phyloP scores from a whole-genome alignment of 2,797 vertebrate genomes.

The Pseudopleuronectes americanus region DNA sequence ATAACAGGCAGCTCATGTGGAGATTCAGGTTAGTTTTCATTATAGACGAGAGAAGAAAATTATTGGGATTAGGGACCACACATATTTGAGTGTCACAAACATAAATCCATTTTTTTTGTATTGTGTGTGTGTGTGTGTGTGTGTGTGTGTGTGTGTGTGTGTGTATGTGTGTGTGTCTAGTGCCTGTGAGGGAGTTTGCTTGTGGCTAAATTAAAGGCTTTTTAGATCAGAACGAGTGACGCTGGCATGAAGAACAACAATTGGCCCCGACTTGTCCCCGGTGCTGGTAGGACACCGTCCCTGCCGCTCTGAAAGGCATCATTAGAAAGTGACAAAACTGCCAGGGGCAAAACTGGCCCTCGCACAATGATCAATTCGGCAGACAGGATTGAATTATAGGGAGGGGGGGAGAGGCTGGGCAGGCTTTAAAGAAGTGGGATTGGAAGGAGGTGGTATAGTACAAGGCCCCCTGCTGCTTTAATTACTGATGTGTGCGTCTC shows the following conservation, averaged over 20 bases:
- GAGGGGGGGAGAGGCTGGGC: constrained; percentile 43
- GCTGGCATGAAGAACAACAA: constrained; percentile 67
- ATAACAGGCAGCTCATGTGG: too few relatives aligned
- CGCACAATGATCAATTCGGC: constrained; percentile 85
- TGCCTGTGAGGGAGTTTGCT: constrained; percentile 35
- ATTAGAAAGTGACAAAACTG: constrained; percentile 88
- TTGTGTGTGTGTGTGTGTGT: constrained; percentile 12
- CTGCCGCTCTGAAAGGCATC: constrained; percentile 78
- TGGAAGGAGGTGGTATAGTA: constrained; percentile 71
- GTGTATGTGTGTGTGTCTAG: constrained; percentile 12
- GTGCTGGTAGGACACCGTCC: constrained; percentile 66
- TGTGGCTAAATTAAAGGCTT: constrained; percentile 51
- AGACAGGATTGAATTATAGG: constrained; percentile 77
- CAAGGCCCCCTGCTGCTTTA: constrained; percentile 86
- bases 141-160: constrained; percentile 17
- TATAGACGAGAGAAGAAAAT: not conserved
- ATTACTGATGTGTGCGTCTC: constrained; percentile 86
- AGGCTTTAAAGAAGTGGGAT: constrained; percentile 60
- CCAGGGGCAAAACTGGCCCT: constrained; percentile 83
- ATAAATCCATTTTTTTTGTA: not conserved
- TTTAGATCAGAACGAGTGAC: constrained; percentile 51
- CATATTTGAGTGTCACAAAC: not conserved
- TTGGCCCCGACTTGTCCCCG: constrained; percentile 74
- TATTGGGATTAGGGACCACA: not conserved
- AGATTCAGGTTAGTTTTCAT: too few relatives aligned